Conservation (phyloP, 2,888 invertebrate genomes). For the Meiosimyza platycephala region DNA sequence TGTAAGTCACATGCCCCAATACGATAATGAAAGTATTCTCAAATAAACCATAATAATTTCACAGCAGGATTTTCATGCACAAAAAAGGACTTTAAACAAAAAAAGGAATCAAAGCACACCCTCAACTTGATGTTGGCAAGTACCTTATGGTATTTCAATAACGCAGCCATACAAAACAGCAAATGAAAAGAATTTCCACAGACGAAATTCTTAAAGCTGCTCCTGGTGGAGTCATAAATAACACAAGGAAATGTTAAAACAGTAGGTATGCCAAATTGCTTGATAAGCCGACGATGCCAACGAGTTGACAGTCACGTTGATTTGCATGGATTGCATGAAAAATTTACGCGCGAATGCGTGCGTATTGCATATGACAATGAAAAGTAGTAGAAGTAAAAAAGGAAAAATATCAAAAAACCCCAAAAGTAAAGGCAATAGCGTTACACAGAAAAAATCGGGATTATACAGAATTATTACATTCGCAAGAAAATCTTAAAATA, state of each 20-base stretch:
- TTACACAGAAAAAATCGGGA: no score
- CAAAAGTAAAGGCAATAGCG: no score
- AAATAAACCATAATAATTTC: constrained; percentile 10
- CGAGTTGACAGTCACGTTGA: constrained; percentile 20
- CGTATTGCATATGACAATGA: neutral
- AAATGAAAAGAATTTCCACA: neutral
- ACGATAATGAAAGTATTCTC: neutral
- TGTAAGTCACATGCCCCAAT: neutral
- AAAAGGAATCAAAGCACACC: neutral
- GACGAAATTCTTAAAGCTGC: constrained; percentile 5
- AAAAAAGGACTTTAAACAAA: neutral
- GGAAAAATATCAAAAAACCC: no score
- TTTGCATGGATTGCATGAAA: constrained; percentile 17
- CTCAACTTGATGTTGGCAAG: no score
- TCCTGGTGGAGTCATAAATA: no score
- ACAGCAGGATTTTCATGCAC: constrained; percentile 4
- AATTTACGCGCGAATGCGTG: constrained; percentile 7
- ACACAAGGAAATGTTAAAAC: neutral
- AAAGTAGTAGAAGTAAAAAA: no score
- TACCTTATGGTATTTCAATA: neutral
- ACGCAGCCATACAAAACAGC: neutral
- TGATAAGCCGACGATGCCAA: constrained; percentile 14
- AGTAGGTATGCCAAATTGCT: constrained; percentile 17
- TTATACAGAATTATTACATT: no score
- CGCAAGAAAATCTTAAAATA: no score